Conservation (phyloP, 2,113 vertebrate genomes). For the Rhipidura dahli region DNA sequence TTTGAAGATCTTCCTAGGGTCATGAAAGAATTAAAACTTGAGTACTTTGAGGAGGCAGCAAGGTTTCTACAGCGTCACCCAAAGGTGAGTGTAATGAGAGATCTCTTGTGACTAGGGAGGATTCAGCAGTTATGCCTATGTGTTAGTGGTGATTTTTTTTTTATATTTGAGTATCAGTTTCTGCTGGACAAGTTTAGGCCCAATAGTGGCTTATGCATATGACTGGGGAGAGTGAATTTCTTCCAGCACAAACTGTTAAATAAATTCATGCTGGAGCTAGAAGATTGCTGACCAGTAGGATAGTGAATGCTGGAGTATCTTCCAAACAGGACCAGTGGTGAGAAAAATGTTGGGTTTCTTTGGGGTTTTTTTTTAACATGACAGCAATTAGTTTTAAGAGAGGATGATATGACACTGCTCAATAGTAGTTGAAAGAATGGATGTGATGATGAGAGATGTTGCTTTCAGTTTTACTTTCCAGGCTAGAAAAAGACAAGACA, state of each 20-base stretch:
- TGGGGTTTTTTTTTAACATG: neutral
- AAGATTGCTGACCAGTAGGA: neutral
- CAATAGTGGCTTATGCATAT: rapidly evolving
- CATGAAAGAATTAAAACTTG: slow-evolving; percentile 67
- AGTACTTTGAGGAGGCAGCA: slow-evolving; percentile 75
- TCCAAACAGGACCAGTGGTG: neutral
- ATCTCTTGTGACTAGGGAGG: neutral
- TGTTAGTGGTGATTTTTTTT: neutral
- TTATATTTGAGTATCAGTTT: neutral
- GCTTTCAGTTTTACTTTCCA: neutral
- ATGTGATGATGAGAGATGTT: neutral
- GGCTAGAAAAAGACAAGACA: neutral
- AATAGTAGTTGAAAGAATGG: neutral
- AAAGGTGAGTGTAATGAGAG: slow-evolving; percentile 50
- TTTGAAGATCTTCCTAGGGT: slow-evolving; percentile 71
- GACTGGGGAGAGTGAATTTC: neutral
- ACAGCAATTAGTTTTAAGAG: neutral
- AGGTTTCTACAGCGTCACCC: slow-evolving; percentile 68
- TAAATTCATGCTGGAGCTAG: neutral
- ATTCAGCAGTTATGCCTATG: neutral
- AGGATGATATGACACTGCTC: neutral
- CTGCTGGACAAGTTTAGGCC: neutral
- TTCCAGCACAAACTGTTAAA: neutral
- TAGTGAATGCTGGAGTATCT: neutral
- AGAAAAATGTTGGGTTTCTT: neutral